phyloP scores from a whole-genome alignment of 1,140 invertebrate genomes.

The Caenorhabditis brenneri region DNA sequence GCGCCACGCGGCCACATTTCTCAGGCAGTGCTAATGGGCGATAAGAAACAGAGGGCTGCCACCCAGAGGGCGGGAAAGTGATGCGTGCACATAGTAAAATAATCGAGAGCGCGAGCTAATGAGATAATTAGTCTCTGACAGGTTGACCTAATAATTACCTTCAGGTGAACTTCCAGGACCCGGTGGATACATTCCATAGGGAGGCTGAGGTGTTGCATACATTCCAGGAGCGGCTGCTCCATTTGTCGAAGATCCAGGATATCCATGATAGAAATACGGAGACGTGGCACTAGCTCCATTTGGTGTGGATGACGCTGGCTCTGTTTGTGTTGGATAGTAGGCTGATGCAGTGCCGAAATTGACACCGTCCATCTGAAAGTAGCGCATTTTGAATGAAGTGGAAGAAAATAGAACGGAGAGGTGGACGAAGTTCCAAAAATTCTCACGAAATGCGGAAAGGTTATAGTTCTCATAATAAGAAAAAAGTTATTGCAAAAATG shows the following conservation, averaged over 20 bases:
- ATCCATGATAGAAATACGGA: not conserved
- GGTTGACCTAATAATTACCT: not conserved
- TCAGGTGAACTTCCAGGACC: conserved; percentile 14
- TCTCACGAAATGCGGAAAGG: conserved; percentile 6
- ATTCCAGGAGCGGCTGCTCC: not conserved
- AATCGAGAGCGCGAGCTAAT: too few relatives aligned
- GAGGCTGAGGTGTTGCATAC: not conserved
- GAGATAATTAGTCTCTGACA: too few relatives aligned
- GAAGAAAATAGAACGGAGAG: not conserved
- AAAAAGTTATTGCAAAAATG: not conserved
- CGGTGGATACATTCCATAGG: not conserved
- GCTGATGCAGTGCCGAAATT: not conserved
- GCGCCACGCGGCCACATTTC: not conserved
- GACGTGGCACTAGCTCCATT: not conserved
- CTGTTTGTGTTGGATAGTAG: not conserved
- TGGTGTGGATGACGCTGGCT: not conserved
- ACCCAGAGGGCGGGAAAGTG: too few relatives aligned
- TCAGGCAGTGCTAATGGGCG: too few relatives aligned
- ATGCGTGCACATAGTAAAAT: too few relatives aligned
- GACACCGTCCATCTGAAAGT: not conserved
- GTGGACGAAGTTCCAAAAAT: not conserved
- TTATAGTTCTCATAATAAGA: not conserved
- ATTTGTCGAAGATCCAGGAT: not conserved
- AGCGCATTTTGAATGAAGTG: too few relatives aligned
- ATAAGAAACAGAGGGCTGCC: too few relatives aligned